These are phyloP conservation scores for Bovichtus diacanthus DNA, from an alignment of 2,797 vertebrate genomes.

Conservation along the genomic window DNA sequence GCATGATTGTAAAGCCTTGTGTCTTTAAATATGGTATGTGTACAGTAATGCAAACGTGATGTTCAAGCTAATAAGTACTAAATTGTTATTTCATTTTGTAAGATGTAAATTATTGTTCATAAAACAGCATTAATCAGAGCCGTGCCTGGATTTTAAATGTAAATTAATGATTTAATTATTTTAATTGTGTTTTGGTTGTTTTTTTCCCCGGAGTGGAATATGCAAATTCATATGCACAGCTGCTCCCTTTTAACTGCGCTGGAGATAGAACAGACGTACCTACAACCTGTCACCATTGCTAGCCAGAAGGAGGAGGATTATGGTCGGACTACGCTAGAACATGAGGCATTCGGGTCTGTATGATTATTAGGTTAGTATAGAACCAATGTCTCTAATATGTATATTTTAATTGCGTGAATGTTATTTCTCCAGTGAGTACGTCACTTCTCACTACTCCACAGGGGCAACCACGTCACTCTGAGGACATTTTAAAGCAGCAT, in stretches of 20 bases:
- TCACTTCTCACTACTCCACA: too few species aligned
- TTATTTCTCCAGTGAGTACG: too few species aligned
- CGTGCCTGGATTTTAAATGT: constrained; percentile 6
- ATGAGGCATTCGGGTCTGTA: neutral
- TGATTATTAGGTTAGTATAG: too few species aligned
- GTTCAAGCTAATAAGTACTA: constrained; percentile 56
- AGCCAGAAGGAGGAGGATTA: neutral
- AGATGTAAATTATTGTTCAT: constrained; percentile 83
- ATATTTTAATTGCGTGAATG: too few species aligned
- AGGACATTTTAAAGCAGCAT: too few species aligned
- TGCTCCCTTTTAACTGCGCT: neutral
- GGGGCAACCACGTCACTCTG: too few species aligned
- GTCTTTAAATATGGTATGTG: constrained; percentile 51
- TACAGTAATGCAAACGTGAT: constrained; percentile 52
- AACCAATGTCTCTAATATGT: too few species aligned
- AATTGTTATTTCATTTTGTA: constrained; percentile 78
- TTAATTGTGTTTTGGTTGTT: neutral
- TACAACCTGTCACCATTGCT: too few species aligned
- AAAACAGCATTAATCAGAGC: constrained; percentile 66
- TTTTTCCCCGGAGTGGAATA: neutral
- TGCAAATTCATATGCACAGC: neutral
- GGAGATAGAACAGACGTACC: neutral
- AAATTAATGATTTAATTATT: neutral
- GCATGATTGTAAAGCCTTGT: constrained; percentile 56
- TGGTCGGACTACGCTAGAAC: neutral